phyloP scores from a whole-genome alignment of 2,113 vertebrate genomes.

The Anthoscopus minutus region DNA sequence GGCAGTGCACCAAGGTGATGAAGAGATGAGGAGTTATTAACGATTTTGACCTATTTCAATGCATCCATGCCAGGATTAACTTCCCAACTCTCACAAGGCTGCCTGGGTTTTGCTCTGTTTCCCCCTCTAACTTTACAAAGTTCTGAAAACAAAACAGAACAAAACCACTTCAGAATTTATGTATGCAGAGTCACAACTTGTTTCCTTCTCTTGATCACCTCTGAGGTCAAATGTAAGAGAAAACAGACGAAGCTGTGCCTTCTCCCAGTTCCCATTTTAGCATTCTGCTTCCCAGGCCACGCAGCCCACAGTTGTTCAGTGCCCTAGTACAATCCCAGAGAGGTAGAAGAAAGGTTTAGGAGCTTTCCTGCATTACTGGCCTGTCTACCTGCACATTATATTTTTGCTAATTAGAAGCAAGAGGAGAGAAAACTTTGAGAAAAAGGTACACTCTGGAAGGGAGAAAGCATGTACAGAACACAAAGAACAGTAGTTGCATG shows the following conservation, averaged over 20 bases:
- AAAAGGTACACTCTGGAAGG: constrained; percentile 39
- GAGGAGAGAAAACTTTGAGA: constrained; percentile 15
- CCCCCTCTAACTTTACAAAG: neutral
- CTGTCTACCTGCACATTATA: neutral
- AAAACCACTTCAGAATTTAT: neutral
- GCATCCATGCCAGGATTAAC: neutral
- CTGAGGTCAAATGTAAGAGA: neutral
- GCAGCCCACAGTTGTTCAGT: neutral
- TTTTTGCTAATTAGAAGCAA: constrained; percentile 31
- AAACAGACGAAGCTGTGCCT: neutral
- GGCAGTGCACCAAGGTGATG: neutral
- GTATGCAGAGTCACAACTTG: neutral
- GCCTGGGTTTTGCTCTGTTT: neutral
- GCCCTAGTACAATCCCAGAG: neutral
- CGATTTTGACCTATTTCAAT: neutral
- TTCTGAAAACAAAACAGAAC: neutral
- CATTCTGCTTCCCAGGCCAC: neutral
- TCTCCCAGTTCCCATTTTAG: neutral
- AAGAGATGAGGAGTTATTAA: neutral
- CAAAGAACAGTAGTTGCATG: constrained; percentile 52
- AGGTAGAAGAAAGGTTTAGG: neutral
- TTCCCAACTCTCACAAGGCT: neutral
- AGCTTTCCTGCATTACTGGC: neutral
- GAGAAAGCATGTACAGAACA: constrained; percentile 46
- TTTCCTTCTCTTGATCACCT: neutral